Evolutionary conservation across 2,888 invertebrate genomes (phyloP), one percentile per base, ranked within the genome.

Genomic region (Meganola albula): DNA sequence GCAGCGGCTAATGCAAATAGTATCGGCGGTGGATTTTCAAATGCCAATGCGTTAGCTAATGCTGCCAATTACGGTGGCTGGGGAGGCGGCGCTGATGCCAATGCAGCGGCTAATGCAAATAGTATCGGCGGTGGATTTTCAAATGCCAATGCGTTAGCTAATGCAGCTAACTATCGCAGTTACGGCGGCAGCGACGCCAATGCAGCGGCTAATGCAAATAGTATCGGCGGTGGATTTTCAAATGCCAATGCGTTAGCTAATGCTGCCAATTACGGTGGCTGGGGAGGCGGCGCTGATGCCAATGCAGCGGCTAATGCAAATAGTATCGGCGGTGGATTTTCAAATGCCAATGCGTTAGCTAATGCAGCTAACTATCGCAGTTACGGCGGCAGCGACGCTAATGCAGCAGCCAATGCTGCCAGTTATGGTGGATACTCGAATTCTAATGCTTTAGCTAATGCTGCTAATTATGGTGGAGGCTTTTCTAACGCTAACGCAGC

Each of bases 341-440:
- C 31, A 2, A 31, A 5, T 0, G 41, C 31, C 7, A 29, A 31
- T 1, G 36, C 41, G 0, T 22, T 36, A 23, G 35, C 40, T n/a
- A 27, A 1, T 35, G 34, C 12, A 5, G 1, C 10, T 10, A 12
- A 24, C 2, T 24, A 24, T 23, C 24, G 43, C 0, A 29, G 39
- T 16, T 16, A 6, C 20, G 4, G 32, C 31, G 2, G 21, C 21
- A 9, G 31, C 34, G 7, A 8, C 27, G 48, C 54, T 3, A 30
- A 37, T 24, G 54, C 55, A 10, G 30, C 46, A 20, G 39, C 47
- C 3, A 27, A 34, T 9, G 39, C 44, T 34, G 34, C 16, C 16
- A 16, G 16, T 6, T 16, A 16, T 16, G 44, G 40, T 2, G 34
- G 33, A 3, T 24, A 10, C 6, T 16, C 38, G 3, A 21, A 13